phyloP scores from a whole-genome alignment of 2,797 vertebrate species.

The Stomatorhinus walkeri region DNA sequence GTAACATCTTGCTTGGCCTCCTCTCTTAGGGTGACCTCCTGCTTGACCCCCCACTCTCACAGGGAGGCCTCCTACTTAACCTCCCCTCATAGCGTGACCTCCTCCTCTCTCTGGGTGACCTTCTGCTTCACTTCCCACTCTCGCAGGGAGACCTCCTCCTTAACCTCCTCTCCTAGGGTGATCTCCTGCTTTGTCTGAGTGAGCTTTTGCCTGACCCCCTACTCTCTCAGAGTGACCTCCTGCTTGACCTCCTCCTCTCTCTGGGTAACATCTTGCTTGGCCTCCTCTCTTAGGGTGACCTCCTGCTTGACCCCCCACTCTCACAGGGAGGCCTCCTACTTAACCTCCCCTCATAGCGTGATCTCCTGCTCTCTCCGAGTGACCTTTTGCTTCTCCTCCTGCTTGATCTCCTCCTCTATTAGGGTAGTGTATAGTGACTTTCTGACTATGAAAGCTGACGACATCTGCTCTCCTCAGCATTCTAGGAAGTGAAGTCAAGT shows the following conservation, averaged over 20 bases:
- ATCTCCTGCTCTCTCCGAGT: too few species aligned
- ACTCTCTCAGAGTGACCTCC: background rate
- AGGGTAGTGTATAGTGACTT: background rate
- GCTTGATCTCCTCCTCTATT: background rate
- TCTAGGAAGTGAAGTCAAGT: background rate
- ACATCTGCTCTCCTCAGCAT: background rate
- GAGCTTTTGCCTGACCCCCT: background rate
- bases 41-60: background rate
- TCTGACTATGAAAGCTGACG: background rate
- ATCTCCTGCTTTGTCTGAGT: background rate
- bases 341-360: background rate
- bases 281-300: too few species aligned
- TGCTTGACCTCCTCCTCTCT: background rate
- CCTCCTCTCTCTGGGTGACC: background rate
- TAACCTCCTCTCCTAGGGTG: background rate
- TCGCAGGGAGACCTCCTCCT: background rate
- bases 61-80: too few species aligned
- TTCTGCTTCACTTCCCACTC: background rate
- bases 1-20: background rate
- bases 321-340: too few species aligned
- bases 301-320: background rate
- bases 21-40: too few species aligned
- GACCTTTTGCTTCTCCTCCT: background rate
- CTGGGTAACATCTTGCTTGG: background rate
- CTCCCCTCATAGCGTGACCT: background rate